Percentiles rank a stretch among this genome's conserved stretches.
These are phyloP conservation scores for Momotus momota DNA, from an alignment of 2,797 vertebrate genomes.

Conservation along the genomic window DNA sequence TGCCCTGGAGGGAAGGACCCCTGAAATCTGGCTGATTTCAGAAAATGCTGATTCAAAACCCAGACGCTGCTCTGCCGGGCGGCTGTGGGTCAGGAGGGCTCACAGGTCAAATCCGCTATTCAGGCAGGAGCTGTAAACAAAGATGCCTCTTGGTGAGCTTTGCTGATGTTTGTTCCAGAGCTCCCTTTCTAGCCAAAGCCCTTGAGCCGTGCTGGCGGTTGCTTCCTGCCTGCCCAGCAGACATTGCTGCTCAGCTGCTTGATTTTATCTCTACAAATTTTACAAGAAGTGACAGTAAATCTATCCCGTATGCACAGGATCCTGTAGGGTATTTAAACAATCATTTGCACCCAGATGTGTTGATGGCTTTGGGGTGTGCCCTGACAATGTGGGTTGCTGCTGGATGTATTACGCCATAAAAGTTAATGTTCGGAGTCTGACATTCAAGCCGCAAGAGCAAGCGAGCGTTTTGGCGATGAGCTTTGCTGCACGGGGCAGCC, in stretches of 20 bases:
- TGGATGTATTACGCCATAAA: background rate
- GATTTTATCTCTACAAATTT: constrained; percentile 30
- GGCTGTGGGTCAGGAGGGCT: background rate
- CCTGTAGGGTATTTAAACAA: background rate
- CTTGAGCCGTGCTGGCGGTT: background rate
- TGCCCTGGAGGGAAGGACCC: rapidly evolving
- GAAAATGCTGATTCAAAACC: constrained; percentile 7
- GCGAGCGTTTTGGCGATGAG: background rate
- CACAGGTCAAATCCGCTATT: background rate
- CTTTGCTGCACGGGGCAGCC: background rate
- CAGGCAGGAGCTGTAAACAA: background rate
- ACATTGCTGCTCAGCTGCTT: background rate
- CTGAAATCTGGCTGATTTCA: background rate
- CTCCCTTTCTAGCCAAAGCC: background rate
- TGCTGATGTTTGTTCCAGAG: background rate
- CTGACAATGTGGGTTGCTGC: background rate
- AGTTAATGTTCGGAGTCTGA: background rate
- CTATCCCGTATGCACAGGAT: background rate
- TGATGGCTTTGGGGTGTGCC: constrained; percentile 35
- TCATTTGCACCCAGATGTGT: background rate
- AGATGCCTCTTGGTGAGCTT: background rate
- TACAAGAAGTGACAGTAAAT: constrained; percentile 48
- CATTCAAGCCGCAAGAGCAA: background rate
- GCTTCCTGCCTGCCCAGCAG: background rate
- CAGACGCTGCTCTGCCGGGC: background rate